phyloP scores from a whole-genome alignment of 2,113 vertebrate genomes.

The Mystacornis crossleyi region DNA sequence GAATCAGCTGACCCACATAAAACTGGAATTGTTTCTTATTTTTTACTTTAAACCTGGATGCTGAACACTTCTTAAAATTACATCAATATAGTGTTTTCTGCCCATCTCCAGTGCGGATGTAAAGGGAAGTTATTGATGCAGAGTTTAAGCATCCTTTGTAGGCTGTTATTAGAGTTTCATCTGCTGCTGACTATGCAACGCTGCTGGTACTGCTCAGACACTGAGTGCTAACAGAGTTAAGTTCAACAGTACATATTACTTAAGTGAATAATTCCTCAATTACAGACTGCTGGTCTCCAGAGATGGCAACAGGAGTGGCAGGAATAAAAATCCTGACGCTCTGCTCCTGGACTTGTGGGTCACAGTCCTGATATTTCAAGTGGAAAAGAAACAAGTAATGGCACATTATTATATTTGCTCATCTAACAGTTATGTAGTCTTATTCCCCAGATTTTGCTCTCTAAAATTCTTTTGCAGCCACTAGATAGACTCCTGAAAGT shows the following conservation, averaged over 20 bases:
- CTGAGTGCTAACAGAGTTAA: not conserved
- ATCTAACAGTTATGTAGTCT: not conserved
- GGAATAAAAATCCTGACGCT: not conserved
- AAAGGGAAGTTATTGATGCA: not conserved
- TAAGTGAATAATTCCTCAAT: slow-evolving; percentile 5
- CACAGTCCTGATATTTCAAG: not conserved
- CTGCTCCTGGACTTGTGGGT: not conserved
- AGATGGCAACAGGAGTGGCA: not conserved
- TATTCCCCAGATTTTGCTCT: not conserved
- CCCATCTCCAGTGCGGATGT: not conserved
- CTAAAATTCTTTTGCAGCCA: not conserved
- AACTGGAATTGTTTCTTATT: not conserved
- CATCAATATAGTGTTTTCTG: not conserved
- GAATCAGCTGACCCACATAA: not conserved
- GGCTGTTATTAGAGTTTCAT: slow-evolving; percentile 37
- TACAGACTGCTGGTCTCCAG: not conserved
- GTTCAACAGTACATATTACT: not conserved
- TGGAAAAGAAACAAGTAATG: not conserved
- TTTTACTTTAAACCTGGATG: not conserved
- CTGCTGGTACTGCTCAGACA: not conserved
- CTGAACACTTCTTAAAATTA: not conserved
- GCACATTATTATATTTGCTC: not conserved
- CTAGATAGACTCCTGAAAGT: not conserved
- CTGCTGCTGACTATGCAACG: not conserved
- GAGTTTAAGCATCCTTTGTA: not conserved